Percentiles rank a stretch among this genome's conserved stretches.
Conservation (phyloP, 2,888 invertebrate genomes). For the Acanthosepion pharaonis region DNA sequence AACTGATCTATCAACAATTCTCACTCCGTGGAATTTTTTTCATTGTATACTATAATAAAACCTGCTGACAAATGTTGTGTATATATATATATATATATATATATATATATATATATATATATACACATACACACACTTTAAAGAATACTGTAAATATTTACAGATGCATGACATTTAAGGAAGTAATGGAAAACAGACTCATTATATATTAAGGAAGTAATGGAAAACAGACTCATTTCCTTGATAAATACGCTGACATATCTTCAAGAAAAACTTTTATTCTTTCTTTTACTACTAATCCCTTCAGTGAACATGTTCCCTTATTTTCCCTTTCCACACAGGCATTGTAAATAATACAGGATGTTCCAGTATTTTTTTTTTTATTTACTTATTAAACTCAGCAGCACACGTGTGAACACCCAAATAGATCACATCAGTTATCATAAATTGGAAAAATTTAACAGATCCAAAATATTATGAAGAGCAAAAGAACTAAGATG, state of each 20-base stretch:
- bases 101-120: not conserved
- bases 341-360: not conserved
- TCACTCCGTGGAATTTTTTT: not conserved
- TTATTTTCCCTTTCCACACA: not conserved
- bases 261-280: not conserved
- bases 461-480: not conserved
- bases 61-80: not conserved
- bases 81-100: not conserved
- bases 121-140: not conserved
- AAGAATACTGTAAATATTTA: not conserved
- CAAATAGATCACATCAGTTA: not conserved
- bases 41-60: not conserved
- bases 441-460: not conserved
- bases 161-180: not conserved
- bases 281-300: not conserved
- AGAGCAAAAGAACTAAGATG: not conserved
- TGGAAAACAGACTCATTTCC: slow-evolving; percentile 5
- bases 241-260: not conserved
- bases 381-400: not conserved
- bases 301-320: not conserved
- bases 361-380: not conserved
- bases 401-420: not conserved
- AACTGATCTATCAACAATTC: no score
- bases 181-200: not conserved
- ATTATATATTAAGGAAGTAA: not conserved